Evolutionary conservation across 2,888 invertebrate genomes (phyloP).

Genomic region (Drosophila neotestacea): DNA sequence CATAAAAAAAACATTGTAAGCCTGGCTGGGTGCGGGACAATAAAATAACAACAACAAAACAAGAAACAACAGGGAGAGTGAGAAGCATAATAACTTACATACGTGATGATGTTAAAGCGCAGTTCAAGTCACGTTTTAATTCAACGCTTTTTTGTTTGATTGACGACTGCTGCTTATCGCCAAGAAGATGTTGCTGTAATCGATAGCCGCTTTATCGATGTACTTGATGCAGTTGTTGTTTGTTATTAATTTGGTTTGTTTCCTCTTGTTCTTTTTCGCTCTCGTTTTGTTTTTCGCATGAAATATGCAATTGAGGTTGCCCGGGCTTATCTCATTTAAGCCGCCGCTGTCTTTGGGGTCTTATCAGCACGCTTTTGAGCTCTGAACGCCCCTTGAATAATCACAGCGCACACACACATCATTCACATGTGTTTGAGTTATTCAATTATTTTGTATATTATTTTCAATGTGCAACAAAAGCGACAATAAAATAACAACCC

Average conservation of each 20-base stretch:
- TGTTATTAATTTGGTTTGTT: not conserved
- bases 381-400: conserved; percentile 34
- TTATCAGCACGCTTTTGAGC: conserved; percentile 48
- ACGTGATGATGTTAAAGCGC: conserved; percentile 81
- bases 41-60: conserved; percentile 13
- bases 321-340: conserved; percentile 18
- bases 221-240: conserved; percentile 1
- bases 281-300: conserved; percentile 7
- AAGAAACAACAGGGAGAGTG: conserved; percentile 42
- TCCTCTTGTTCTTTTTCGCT: not conserved
- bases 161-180: conserved; percentile 32
- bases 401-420: conserved; percentile 4
- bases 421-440: conserved; percentile 51
- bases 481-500: conserved; percentile 70
- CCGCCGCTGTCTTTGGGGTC: conserved; percentile 19
- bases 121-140: conserved; percentile 81
- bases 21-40: conserved; percentile 53
- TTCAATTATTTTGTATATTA: conserved; percentile 81
- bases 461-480: conserved; percentile 77
- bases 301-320: conserved; percentile 18
- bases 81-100: conserved; percentile 69
- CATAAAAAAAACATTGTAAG: conserved; percentile 26
- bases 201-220: conserved; percentile 4
- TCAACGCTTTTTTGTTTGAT: conserved; percentile 64
- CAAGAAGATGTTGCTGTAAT: conserved; percentile 27